phyloP scores from a whole-genome alignment of 2,888 invertebrate species.

The Drosophila greeni region DNA sequence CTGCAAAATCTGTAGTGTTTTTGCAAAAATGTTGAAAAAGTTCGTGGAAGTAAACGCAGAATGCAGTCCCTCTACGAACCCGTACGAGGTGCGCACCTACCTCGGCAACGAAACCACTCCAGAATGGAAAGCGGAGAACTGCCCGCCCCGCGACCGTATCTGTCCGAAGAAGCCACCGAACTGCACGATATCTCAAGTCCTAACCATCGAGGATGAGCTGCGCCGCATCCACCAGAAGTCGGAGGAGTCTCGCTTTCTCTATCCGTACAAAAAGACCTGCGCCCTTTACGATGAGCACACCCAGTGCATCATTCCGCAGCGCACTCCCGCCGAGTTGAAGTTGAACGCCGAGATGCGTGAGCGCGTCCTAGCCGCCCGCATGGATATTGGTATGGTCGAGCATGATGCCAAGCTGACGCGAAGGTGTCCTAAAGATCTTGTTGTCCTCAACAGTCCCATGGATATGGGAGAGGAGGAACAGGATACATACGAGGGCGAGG shows the following conservation, averaged over 20 bases:
- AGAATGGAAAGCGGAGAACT: conserved; percentile 64
- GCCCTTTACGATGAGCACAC: conserved; percentile 56
- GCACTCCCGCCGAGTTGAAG: conserved; percentile 61
- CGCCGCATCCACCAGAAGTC: conserved; percentile 67
- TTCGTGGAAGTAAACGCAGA: too few species aligned
- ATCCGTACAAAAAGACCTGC: conserved; percentile 58
- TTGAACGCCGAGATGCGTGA: conserved; percentile 66
- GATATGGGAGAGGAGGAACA: conserved; percentile 52
- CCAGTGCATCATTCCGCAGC: conserved; percentile 67
- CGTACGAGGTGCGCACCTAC: conserved; percentile 74
- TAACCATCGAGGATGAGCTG: conserved; percentile 74
- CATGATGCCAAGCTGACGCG: conserved; percentile 55
- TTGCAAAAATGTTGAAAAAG: too few species aligned
- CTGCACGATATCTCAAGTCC: conserved; percentile 63
- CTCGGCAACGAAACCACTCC: conserved; percentile 57
- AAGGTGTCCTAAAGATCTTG: conserved; percentile 55
- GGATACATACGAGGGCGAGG: conserved; percentile 40
- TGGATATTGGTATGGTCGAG: conserved; percentile 51
- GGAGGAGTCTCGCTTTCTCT: conserved; percentile 65
- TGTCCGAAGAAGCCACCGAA: conserved; percentile 57
- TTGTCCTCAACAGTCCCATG: conserved; percentile 67
- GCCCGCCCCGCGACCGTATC: conserved; percentile 56
- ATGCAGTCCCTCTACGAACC: conserved; percentile 68
- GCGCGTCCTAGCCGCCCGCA: conserved; percentile 49
- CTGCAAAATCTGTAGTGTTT: too few species aligned